phyloP scores from a whole-genome alignment of 2,888 invertebrate genomes.

The Conistra vaccinii region DNA sequence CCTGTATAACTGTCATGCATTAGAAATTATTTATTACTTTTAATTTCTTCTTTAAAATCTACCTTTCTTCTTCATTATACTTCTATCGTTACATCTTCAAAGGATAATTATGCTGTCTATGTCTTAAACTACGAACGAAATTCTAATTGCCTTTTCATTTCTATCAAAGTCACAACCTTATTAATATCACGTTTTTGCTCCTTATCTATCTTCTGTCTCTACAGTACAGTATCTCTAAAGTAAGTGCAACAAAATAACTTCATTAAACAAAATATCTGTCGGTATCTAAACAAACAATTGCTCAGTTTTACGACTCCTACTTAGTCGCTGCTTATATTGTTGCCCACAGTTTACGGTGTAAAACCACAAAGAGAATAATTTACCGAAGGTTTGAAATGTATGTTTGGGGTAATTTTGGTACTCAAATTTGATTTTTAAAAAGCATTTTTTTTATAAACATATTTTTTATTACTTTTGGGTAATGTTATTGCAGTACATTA shows the following conservation, averaged over 20 bases:
- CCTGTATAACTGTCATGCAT: too few species aligned
- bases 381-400: slow-evolving; percentile 17
- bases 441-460: too few species aligned
- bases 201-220: neutral
- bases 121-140: neutral
- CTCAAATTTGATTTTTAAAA: too few species aligned
- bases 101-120: neutral
- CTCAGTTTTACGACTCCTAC: slow-evolving; percentile 64
- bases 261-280: slow-evolving; percentile 44
- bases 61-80: too few species aligned
- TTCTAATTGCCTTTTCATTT: neutral
- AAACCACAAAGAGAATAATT: neutral
- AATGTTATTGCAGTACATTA: too few species aligned
- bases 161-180: neutral
- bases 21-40: too few species aligned
- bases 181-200: neutral
- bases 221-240: neutral
- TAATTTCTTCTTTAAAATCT: too few species aligned
- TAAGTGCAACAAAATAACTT: slow-evolving; percentile 47
- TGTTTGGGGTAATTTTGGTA: too few species aligned
- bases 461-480: too few species aligned
- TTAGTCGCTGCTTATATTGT: slow-evolving; percentile 71
- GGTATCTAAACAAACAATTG: slow-evolving; percentile 55
- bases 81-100: neutral
- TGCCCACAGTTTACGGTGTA: slow-evolving; percentile 65